A percentile compares a stretch with the other conserved stretches of the same genome.
Conservation (phyloP, 2,888 invertebrate species). For the Trichogramma evanescens region DNA sequence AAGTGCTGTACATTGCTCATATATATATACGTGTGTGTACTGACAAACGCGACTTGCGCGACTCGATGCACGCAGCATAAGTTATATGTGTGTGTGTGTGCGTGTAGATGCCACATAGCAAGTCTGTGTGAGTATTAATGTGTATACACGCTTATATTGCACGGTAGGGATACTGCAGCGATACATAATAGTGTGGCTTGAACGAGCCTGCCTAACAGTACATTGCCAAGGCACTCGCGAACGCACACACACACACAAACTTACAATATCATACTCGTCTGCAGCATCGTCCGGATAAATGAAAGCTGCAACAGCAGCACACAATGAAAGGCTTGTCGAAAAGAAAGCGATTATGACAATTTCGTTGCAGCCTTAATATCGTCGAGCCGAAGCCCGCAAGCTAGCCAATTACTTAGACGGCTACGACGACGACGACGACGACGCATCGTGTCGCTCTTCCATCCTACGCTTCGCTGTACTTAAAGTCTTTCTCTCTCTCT, state of each 20-base stretch:
- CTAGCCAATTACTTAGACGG: constrained; percentile 28
- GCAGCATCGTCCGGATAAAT: constrained; percentile 7
- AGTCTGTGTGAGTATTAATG: too few species aligned
- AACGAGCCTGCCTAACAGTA: neutral
- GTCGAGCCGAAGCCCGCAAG: constrained; percentile 5
- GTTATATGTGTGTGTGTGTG: too few species aligned
- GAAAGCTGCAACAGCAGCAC: neutral
- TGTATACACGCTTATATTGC: too few species aligned
- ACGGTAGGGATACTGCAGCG: too few species aligned
- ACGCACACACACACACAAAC: constrained; percentile 15
- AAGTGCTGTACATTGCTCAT: too few species aligned
- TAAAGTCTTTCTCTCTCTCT: neutral
- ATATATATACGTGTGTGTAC: too few species aligned
- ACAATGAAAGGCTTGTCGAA: constrained; percentile 2
- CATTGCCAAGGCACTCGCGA: constrained; percentile 20
- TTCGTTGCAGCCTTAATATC: constrained; percentile 6
- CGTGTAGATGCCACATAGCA: too few species aligned
- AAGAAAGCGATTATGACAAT: constrained; percentile 13
- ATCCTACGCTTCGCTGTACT: neutral
- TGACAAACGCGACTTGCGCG: too few species aligned
- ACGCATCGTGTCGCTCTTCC: neutral
- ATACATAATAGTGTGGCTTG: too few species aligned
- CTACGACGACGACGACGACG: neutral
- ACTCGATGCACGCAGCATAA: too few species aligned
- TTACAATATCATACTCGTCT: neutral